phyloP scores from a whole-genome alignment of 2,888 invertebrate genomes.

The Endomychus coccineus region DNA sequence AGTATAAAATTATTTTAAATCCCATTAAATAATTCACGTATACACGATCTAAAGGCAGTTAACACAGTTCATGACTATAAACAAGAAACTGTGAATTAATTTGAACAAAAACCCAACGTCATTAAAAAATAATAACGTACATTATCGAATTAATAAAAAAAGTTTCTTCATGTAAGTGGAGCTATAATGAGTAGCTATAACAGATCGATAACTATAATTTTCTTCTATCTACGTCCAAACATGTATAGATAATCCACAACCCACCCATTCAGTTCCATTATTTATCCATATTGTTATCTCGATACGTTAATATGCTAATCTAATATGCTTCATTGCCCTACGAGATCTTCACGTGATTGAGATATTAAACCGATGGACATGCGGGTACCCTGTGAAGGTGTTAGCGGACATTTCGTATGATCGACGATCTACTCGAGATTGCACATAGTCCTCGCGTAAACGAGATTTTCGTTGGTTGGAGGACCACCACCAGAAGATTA shows the following conservation, averaged over 20 bases:
- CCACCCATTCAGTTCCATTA: conserved; percentile 36
- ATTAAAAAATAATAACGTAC: conserved; percentile 37
- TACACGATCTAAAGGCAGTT: too few relatives aligned
- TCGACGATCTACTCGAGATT: too few relatives aligned
- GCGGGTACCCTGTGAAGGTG: conserved; percentile 1
- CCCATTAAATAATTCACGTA: too few relatives aligned
- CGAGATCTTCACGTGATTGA: conserved; percentile 5
- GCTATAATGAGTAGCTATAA: conserved; percentile 41
- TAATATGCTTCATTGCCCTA: conserved; percentile 21
- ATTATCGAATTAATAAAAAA: conserved; percentile 39
- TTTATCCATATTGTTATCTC: conserved; percentile 35
- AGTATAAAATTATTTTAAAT: too few relatives aligned
- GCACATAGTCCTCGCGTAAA: too few relatives aligned
- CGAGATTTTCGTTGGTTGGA: too few relatives aligned
- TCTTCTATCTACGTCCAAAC: conserved; percentile 33
- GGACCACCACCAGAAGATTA: too few relatives aligned
- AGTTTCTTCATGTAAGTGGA: conserved; percentile 35
- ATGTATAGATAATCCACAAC: conserved; percentile 31
- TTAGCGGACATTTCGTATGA: too few relatives aligned
- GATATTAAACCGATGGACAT: conserved; percentile 11
- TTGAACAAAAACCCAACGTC: too few relatives aligned
- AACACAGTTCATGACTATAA: too few relatives aligned
- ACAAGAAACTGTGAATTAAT: too few relatives aligned
- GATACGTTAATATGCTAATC: conserved; percentile 33
- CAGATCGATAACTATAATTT: conserved; percentile 42